Conservation (phyloP, 1,140 invertebrate species). For the Pectinophora gossypiella region DNA sequence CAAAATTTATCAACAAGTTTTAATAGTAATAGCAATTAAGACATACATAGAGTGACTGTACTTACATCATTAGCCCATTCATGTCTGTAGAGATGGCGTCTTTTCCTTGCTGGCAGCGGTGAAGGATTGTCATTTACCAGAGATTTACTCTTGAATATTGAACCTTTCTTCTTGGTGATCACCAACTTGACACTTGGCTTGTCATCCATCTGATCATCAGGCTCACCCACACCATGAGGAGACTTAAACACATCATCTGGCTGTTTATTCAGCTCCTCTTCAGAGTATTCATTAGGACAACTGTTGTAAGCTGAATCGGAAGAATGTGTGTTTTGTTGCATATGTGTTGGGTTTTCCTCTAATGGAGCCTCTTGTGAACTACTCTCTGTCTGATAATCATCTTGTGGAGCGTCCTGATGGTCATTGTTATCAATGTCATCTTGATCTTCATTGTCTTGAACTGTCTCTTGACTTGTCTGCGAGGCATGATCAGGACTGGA, state of each 20-base stretch:
- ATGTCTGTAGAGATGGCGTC: slow-evolving; percentile 89
- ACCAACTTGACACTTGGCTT: slow-evolving; percentile 79
- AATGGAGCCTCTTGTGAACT: slow-evolving; percentile 19
- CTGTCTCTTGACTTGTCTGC: neutral
- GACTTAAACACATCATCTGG: slow-evolving; percentile 66
- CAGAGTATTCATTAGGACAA: slow-evolving; percentile 60
- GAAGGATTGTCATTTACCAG: slow-evolving; percentile 79
- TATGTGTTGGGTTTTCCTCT: slow-evolving; percentile 33
- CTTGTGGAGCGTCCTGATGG: slow-evolving; percentile 28
- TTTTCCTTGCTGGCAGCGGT: slow-evolving; percentile 80
- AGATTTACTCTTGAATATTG: slow-evolving; percentile 91
- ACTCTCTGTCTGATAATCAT: slow-evolving; percentile 30
- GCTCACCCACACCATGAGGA: slow-evolving; percentile 50
- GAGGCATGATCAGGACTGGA: slow-evolving; percentile 29
- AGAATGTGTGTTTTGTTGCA: slow-evolving; percentile 46
- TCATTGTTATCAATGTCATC: slow-evolving; percentile 25
- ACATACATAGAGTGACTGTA: too few relatives aligned
- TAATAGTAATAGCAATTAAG: too few relatives aligned
- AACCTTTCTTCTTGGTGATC: slow-evolving; percentile 87
- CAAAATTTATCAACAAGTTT: too few relatives aligned
- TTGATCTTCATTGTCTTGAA: slow-evolving; percentile 17
- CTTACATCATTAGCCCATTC: slow-evolving; percentile 89
- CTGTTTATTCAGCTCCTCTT: slow-evolving; percentile 54
- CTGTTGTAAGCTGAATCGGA: slow-evolving; percentile 65
- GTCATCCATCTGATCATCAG: slow-evolving; percentile 55